Base-by-base conservation (phyloP, 53 echinoderm and acorn worm species). In the Temnopleurus reevesii region DNA sequence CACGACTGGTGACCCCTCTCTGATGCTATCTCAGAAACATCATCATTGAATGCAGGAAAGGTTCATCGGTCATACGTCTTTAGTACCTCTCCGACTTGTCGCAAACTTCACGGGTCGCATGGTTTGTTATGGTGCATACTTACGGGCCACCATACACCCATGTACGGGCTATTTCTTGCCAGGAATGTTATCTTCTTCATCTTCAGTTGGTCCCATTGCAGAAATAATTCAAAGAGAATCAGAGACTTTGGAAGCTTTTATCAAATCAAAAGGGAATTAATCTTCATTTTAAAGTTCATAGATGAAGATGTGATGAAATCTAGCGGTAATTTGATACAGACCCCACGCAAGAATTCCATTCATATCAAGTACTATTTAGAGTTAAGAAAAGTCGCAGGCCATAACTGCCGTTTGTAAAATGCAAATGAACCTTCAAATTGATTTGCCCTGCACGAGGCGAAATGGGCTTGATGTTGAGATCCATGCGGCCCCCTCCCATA, bases 221-320 rank as follows among this genome's bases (percentile, higher is more conserved):
- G 71, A 66, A 36, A 19, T 19, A 19, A 66, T 66, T 66, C 21
- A 38, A 66, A 66, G 38, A 41, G n/a, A 19, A 38, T 0, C 19
- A 19, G 41, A 66, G 21, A 38, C 38, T 66, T 1, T 41, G 21
- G n/a, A 38, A 35, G 71, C 38, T n/a, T 19, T 66, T n/a, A 38
- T 66, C 71, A 66, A 19, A 66, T 66, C n/a, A 66, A 66, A 66
- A 36, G 71, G 41, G 19, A 41, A 66, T 66, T 66, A 66, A 66
- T 66, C 71, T 66, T 66, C 5, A 38, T 66, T 10, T 10, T 8
- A 38, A 38, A 21, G 8, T n/a, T 66, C 71, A 66, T 4, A 18
- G 71, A 66, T 66, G 71, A 66, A n/a, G 71, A 38, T 38, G 35
- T 66, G 71, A n/a, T 66, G 71, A 66, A 66, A 66, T 38, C 35